Conservation (phyloP, 2,888 invertebrate species). For the Chironomus riparius region DNA sequence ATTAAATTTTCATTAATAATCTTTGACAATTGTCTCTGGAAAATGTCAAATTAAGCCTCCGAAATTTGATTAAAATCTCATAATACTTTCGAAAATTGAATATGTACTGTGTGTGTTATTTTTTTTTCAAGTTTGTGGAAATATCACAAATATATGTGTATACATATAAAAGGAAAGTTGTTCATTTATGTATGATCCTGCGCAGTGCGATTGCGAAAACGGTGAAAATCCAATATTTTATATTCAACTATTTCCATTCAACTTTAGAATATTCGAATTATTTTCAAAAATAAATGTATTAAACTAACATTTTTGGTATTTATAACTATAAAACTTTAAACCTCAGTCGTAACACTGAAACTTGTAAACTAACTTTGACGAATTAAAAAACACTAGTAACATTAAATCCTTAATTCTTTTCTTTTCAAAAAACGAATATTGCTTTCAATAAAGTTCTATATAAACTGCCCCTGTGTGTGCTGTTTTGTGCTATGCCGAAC, state of each 20-base stretch:
- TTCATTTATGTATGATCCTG: slow-evolving; percentile 24
- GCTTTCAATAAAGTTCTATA: slow-evolving; percentile 26
- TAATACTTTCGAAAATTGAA: neutral
- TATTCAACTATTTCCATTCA: neutral
- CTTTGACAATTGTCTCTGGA: too few relatives aligned
- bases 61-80: neutral
- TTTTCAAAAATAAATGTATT: neutral
- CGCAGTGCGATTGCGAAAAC: slow-evolving; percentile 6
- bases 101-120: neutral
- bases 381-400: slow-evolving; percentile 23
- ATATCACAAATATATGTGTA: neutral
- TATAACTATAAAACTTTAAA: neutral
- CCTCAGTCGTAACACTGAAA: slow-evolving; percentile 16
- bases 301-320: neutral
- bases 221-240: slow-evolving; percentile 26
- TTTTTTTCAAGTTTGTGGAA: neutral
- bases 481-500: slow-evolving; percentile 13
- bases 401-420: slow-evolving; percentile 16
- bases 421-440: slow-evolving; percentile 13
- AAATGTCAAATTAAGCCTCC: neutral
- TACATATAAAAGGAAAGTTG: neutral
- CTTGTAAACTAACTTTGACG: slow-evolving; percentile 22
- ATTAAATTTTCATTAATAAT: too few relatives aligned
- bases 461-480: slow-evolving; percentile 21
- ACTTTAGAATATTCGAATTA: neutral